Base-by-base conservation (phyloP, 2,888 invertebrate genomes). In the Periphyllus acericola region DNA sequence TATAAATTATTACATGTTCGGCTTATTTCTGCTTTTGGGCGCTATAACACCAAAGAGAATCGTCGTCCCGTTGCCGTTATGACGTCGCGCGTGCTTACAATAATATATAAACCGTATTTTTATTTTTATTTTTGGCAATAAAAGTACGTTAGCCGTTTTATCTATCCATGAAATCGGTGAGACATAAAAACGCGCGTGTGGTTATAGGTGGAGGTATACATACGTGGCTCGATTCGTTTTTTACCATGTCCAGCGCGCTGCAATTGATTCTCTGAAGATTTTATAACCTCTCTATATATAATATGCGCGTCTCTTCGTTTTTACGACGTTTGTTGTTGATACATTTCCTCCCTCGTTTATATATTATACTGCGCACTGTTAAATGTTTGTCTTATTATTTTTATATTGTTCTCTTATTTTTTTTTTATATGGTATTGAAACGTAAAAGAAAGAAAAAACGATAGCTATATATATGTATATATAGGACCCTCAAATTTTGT, bases 321-420 rank as follows among this genome's bases (percentile, higher is more conserved):
- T 83, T 84, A 76, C 46, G 76, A 68, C 78, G 19, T 68, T 40
- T 81, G 0, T 14, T 36, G 32, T n/a, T 25, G 34, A 83, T 60
- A 52, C n/a, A 40, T 66, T 76, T 84, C 46, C 68, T 68, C 4
- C n/a, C 32, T 71, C 40, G n/a, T 11, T 40, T n/a, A n/a, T n/a
- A n/a, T 75, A 17, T 83, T 83, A 36, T 60, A 46, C 46, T 52
- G 11, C 71, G 34, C 6, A 60, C 52, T 52, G n/a, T 83, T 34
- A 74, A 34, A 55, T 72, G 34, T 83, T 75, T 21, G 19, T 75
- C 29, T 55, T 75, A 76, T 76, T 84, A 76, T 76, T 84, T 40
- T 84, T 29, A 21, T 60, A 75, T 21, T 60, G 25, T 82, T 72
- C 25, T 75, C 36, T 5, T 40, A n/a, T 14, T 21, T 8, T 36